Evolutionary conservation across 2,113 vertebrate genomes (phyloP), one percentile per base, ranked within the genome.

Genomic region (Rhinolophus ferrumequinum): DNA sequence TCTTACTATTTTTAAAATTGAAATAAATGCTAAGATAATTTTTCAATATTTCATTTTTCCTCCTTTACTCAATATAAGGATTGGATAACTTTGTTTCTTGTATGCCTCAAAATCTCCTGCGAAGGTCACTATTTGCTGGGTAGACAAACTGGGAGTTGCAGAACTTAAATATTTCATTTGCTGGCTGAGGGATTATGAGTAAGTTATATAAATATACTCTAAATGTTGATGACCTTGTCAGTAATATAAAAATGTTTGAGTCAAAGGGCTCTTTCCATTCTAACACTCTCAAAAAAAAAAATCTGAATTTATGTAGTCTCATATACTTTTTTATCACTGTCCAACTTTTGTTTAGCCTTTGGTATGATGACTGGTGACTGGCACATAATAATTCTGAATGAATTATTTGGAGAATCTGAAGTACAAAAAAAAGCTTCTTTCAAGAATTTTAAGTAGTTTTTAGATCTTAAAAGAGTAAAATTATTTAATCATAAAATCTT

Each of bases 61-160:
- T 85, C 28, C 52, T 86, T 96, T 79, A 56, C 14, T 67, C 35
- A 35, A 4, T 67, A 47, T 60, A 58, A 64, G 11, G 6, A 62
- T 58, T 64, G 1, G 33, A 76, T 73, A 24, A 41, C 12, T 87
- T 77, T 70, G 69, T 76, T 97, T 95, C 11, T 30, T 7, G 58
- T 44, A 18, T n/a, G 16, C 38, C n/a, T 88, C 83, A 81, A 12
- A 70, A 50, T 75, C 15, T 86, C 73, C 54, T 93, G 5, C 50
- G 60, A 95, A 81, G 66, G 84, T 90, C 72, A 94, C 2, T 69
- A 80, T 83, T 81, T 93, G 19, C 89, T 90, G 28, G 76, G 16
- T 80, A 88, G 81, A 72, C 64, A 93, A 88, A 80, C 10, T 16
- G 8, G 44, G 28, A 90, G 30, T 47, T 44, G 9, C 6, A 76